Evolutionary conservation across 1,140 invertebrate species (phyloP), one percentile per base, ranked within the genome.

Genomic region (Cataglyphis hispanica): DNA sequence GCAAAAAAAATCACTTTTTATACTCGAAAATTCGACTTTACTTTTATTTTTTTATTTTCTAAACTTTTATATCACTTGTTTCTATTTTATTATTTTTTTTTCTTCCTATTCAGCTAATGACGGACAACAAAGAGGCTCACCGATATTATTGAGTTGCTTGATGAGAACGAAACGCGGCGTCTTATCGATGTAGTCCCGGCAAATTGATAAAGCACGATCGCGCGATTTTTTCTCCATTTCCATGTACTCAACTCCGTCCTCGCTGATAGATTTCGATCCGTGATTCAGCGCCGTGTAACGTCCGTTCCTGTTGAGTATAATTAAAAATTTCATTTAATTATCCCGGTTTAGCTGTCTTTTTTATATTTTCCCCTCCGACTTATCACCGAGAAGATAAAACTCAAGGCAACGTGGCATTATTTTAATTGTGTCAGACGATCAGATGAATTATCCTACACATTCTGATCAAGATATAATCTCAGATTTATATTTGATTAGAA

Each of bases 101-200:
- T 27, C 0, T 56, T 19, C 22, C 6, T 25, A 25, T 19, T 19
- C 50, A 2, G 75, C 1, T 80, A 61, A 61, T 8, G n/a, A 37
- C n/a, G 13, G 27, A 46, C 11, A 16, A 22, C 4, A 50, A 31
- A 72, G 43, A 50, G 22, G 58, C 76, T 90, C 94, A 96, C 96
- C 98, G 85, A 98, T 97, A 87, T 97, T 96, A 91, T 97, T 96
- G 75, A 98, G 95, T 90, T 98, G 97, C 63, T 97, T 96, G 77
- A 97, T 95, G 77, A 98, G 95, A 87, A 96, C 96, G 93, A 98
- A 98, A 87, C 98, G 95, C 4, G 96, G 96, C 37, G 95, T 95
- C 85, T 95, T 95, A 89, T 96, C 95, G 85, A 97, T 95, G 95
- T 97, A 97, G 87, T 96, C 95, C 86, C 96, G 96, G 86, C 97